Evolutionary conservation across 2,797 vertebrate species (phyloP).

Genomic region (Manis pentadactyla): DNA sequence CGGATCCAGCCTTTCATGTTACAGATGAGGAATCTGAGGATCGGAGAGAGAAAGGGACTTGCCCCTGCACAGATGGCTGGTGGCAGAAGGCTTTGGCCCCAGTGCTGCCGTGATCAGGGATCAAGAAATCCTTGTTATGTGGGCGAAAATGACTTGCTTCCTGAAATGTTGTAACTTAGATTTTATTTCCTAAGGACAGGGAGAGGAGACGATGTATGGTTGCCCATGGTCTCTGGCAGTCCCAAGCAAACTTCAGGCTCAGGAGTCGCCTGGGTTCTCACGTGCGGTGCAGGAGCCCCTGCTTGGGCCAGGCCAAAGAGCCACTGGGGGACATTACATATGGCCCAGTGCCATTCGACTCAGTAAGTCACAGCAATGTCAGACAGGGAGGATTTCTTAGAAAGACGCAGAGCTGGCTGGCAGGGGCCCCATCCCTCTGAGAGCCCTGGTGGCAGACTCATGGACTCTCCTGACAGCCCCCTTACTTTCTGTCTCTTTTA

Average conservation of each 20-base stretch:
- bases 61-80: background rate
- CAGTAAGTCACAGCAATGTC: no score
- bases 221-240: background rate
- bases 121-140: no score
- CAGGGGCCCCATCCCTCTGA: background rate
- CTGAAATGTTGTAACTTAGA: background rate
- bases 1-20: background rate
- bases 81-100: background rate
- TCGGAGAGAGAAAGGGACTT: background rate
- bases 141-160: background rate
- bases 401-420: background rate
- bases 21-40: background rate
- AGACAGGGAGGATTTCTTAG: background rate
- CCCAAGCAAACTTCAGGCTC: background rate
- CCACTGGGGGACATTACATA: rapidly evolving
- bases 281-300: background rate
- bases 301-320: background rate
- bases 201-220: background rate
- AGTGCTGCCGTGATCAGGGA: rapidly evolving
- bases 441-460: background rate
- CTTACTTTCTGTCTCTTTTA: background rate
- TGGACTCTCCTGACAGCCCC: background rate
- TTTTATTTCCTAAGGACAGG: background rate
- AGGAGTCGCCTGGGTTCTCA: background rate
- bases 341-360: background rate